Base-by-base conservation (phyloP, 92 coral and sea anemone species). In the Metridium senile region DNA sequence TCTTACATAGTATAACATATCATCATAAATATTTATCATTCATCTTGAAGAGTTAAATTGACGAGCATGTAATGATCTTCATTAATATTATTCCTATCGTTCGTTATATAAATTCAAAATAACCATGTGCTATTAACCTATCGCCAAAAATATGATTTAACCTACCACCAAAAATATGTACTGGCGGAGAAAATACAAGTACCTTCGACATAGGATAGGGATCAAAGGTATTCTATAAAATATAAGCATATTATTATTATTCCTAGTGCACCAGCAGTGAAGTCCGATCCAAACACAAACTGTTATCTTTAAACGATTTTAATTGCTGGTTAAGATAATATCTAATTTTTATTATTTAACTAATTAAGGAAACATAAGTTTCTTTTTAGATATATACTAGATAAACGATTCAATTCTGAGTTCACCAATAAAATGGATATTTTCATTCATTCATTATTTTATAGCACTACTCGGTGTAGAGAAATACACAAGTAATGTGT, bases 141-240 rank as follows among this genome's bases (percentile, higher is more conserved):
- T 3, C 13, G n/a, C n/a, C 13, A 25, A 17, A 32, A 0, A 51
- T 1, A 71, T 71, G 76, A n/a, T n/a, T n/a, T n/a, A n/a, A n/a
- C 22, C 16, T 59, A 54, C 4, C 13, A 4, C n/a, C 13, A 25
- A 17, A 32, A 0, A 51, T 1, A 71, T 71, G 76, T 71, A 71
- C 76, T 71, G 76, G 76, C 33, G 29, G 11, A 53, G 47, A 31
- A 71, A 54, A 54, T 71, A 71, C 54, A 47, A 30, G 29, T 28
- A 52, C 29, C 76, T 71, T 0, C 8, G 29, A 11, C 76, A 71
- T 33, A 39, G 62, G 11, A 27, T 62, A 53, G 76, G 76, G n/a
- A 71, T 71, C 1, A 26, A 25, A 53, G 76, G 76, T 71, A 65
- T 65, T 20, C 10, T 16, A 18, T 1, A 59, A 8, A 6, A 26